These are phyloP conservation scores for Drosophila serrata DNA, from an alignment of 1,140 invertebrate species.

Conservation along the genomic window DNA sequence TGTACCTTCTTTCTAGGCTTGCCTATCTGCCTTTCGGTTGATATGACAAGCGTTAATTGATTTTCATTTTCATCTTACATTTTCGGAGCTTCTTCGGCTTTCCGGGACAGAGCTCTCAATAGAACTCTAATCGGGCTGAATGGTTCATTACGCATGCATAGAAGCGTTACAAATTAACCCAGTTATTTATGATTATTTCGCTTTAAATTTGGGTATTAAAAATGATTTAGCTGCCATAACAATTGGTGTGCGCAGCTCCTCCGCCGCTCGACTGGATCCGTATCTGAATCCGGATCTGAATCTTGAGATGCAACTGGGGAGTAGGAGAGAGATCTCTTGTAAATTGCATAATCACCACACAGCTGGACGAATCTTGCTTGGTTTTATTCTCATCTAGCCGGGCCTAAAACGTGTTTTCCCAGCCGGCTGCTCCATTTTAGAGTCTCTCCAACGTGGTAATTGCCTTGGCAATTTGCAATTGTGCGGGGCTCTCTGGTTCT, in stretches of 20 bases:
- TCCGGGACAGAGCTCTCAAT: conserved; percentile 4
- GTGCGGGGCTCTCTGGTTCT: conserved; percentile 60
- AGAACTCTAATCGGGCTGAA: conserved; percentile 59
- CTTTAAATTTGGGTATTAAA: conserved; percentile 63
- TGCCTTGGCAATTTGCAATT: conserved; percentile 75
- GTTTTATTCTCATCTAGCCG: conserved; percentile 30
- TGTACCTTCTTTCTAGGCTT: conserved; percentile 13
- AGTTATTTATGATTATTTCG: conserved; percentile 82
- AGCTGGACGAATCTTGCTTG: conserved; percentile 30
- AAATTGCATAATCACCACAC: conserved; percentile 74
- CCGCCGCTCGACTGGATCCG: conserved; percentile 7
- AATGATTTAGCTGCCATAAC: conserved; percentile 64
- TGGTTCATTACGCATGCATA: conserved; percentile 76
- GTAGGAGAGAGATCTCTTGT: conserved; percentile 36
- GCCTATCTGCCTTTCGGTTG: conserved; percentile 33
- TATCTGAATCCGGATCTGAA: background rate
- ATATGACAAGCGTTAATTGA: conserved; percentile 77
- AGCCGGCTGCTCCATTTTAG: conserved; percentile 63
- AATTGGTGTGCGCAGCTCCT: conserved; percentile 21
- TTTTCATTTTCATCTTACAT: conserved; percentile 70
- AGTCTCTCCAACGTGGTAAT: conserved; percentile 46
- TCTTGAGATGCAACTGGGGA: conserved; percentile 21
- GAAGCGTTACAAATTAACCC: conserved; percentile 83
- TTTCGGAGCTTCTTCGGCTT: conserved; percentile 24
- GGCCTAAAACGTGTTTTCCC: conserved; percentile 61